phyloP scores from a whole-genome alignment of 1,140 invertebrate species.

The Vanessa tameamea region DNA sequence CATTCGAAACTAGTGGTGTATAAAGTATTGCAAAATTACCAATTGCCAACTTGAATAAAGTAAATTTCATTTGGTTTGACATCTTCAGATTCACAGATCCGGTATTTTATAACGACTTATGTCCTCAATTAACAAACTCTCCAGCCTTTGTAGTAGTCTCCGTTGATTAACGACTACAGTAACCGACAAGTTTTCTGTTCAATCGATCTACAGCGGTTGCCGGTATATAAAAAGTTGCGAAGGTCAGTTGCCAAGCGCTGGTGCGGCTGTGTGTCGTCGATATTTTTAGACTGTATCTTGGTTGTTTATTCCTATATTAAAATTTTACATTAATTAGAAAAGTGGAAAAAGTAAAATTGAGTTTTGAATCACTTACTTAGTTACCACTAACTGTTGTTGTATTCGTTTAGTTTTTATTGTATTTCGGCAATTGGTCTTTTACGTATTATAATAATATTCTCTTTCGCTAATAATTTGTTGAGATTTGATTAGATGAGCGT shows the following conservation, averaged over 20 bases:
- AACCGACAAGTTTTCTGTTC: constrained; percentile 9
- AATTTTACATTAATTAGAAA: background rate
- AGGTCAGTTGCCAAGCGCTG: constrained; percentile 28
- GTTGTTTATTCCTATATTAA: background rate
- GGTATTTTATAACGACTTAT: background rate
- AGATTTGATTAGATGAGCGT: no score
- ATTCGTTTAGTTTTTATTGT: background rate
- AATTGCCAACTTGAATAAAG: no score
- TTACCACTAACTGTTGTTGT: background rate
- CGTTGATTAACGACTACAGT: background rate
- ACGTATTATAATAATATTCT: no score
- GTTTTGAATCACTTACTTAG: background rate
- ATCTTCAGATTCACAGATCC: background rate
- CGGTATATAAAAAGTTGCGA: constrained; percentile 35
- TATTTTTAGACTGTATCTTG: constrained; percentile 36
- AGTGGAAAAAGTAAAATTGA: background rate
- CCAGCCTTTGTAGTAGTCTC: background rate
- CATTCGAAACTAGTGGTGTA: no score
- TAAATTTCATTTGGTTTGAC: background rate
- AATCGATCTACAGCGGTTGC: constrained; percentile 22
- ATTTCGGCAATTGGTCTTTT: no score
- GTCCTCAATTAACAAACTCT: background rate
- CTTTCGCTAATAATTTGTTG: no score
- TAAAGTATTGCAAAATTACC: no score
- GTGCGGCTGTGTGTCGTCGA: constrained; percentile 12